These are phyloP conservation scores for Drosophila teissieri DNA, from an alignment of 1,140 invertebrate species.

Conservation along the genomic window DNA sequence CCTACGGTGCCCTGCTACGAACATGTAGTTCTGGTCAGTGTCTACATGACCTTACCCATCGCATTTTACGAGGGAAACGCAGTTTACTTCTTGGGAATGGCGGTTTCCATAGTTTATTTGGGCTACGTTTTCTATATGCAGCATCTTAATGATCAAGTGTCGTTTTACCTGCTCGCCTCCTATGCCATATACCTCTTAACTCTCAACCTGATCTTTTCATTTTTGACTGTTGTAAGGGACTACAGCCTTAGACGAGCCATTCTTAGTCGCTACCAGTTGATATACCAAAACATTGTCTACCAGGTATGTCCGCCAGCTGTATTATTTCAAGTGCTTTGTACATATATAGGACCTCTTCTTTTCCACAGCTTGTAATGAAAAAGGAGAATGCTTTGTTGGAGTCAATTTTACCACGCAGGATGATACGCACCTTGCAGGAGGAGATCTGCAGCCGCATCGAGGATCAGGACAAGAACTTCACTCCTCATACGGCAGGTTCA, in stretches of 20 bases:
- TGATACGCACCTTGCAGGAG: constrained; percentile 90
- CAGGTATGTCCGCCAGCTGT: constrained; percentile 9
- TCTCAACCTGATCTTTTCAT: constrained; percentile 5
- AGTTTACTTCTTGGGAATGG: constrained; percentile 12
- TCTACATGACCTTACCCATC: constrained; percentile 48
- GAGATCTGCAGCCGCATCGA: constrained; percentile 87
- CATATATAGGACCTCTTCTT: too few species aligned
- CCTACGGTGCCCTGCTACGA: constrained; percentile 25
- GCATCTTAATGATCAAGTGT: background rate
- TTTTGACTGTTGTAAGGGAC: constrained; percentile 1
- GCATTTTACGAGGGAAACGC: background rate
- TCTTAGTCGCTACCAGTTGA: constrained; percentile 31
- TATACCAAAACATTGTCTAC: constrained; percentile 19
- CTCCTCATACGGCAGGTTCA: background rate
- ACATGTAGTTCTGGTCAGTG: constrained; percentile 31
- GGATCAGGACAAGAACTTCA: background rate
- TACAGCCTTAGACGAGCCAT: constrained; percentile 12
- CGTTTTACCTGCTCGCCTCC: background rate
- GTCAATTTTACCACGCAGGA: constrained; percentile 93
- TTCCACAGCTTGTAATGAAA: background rate
- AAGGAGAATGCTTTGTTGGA: constrained; percentile 92
- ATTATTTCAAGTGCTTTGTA: too few species aligned
- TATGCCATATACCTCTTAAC: constrained; percentile 24
- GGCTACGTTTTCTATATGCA: background rate
- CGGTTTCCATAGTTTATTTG: constrained; percentile 9